Percentiles rank a stretch among this genome's conserved stretches.
Evolutionary conservation across 2,113 vertebrate species (phyloP).

Genomic region (Epinephelus moara): DNA sequence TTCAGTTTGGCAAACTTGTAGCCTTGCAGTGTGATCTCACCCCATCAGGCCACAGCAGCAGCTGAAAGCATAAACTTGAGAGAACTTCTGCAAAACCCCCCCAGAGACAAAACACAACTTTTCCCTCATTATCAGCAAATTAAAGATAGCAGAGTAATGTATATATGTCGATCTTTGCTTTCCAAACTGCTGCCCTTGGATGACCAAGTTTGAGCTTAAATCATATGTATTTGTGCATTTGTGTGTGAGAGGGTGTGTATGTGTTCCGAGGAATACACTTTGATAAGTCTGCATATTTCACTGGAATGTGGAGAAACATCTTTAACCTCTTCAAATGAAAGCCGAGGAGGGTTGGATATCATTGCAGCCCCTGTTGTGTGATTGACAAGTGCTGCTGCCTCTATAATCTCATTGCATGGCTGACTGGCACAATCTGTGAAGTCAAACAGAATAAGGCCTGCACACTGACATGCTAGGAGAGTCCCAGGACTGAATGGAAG

Average conservation of each 20-base stretch:
- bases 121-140: constrained; percentile 20
- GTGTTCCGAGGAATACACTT: not conserved
- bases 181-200: constrained; percentile 9
- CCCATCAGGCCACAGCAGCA: constrained; percentile 45
- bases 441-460: constrained; percentile 70
- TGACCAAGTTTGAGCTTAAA: constrained; percentile 18
- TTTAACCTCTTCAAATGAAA: constrained; percentile 57
- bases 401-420: constrained; percentile 65
- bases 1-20: constrained; percentile 57
- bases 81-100: constrained; percentile 41
- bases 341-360: constrained; percentile 56
- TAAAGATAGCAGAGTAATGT: constrained; percentile 9
- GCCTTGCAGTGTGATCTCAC: constrained; percentile 37
- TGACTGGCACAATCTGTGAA: constrained; percentile 63
- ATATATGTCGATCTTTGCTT: not conserved
- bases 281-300: constrained; percentile 27
- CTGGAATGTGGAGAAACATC: constrained; percentile 24
- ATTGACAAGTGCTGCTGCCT: constrained; percentile 72
- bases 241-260: not conserved
- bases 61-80: constrained; percentile 45
- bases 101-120: constrained; percentile 34
- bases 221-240: not conserved
- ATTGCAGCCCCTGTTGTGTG: constrained; percentile 65
- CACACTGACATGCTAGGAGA: constrained; percentile 73
- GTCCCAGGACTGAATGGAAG: constrained; percentile 64